Evolutionary conservation across 2,113 vertebrate species (phyloP).

Genomic region (Spilogale gracilis): DNA sequence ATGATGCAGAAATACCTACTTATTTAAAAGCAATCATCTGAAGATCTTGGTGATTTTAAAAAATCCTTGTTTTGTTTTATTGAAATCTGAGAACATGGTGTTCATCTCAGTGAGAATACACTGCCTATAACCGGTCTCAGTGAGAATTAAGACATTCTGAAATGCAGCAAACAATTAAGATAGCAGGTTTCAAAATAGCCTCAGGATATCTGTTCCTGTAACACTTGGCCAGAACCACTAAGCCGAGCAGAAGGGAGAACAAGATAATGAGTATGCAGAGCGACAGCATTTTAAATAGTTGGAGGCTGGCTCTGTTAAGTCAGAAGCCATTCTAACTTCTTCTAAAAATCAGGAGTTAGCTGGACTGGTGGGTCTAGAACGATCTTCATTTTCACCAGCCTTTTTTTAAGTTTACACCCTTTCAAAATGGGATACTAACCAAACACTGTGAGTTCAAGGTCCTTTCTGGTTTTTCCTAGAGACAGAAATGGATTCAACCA

Average conservation of each 20-base stretch:
- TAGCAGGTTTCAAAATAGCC: constrained; percentile 6
- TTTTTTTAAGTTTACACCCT: background rate
- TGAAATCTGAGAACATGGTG: background rate
- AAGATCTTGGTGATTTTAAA: background rate
- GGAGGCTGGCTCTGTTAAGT: background rate
- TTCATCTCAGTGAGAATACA: background rate
- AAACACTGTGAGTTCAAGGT: constrained; percentile 96
- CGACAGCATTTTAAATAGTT: background rate
- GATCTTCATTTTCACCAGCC: background rate
- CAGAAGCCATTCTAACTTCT: background rate
- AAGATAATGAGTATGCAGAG: background rate
- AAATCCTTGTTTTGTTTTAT: background rate
- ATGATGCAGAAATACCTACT: background rate
- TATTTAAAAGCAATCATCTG: background rate
- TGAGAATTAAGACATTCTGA: background rate
- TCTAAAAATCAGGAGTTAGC: background rate
- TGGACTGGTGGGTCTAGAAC: background rate
- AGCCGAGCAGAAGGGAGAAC: background rate
- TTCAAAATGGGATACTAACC: constrained; percentile 87
- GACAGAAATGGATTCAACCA: constrained; percentile 97
- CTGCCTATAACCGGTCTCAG: background rate
- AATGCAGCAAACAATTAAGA: background rate
- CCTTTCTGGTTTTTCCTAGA: constrained; percentile 95
- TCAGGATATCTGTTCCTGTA: background rate
- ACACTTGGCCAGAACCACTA: background rate